Percentiles rank a stretch among this genome's conserved stretches.
phyloP scores from a whole-genome alignment of 30 jellyfish, hydroid and myxozoan genomes.

The Morbakka virulenta region DNA sequence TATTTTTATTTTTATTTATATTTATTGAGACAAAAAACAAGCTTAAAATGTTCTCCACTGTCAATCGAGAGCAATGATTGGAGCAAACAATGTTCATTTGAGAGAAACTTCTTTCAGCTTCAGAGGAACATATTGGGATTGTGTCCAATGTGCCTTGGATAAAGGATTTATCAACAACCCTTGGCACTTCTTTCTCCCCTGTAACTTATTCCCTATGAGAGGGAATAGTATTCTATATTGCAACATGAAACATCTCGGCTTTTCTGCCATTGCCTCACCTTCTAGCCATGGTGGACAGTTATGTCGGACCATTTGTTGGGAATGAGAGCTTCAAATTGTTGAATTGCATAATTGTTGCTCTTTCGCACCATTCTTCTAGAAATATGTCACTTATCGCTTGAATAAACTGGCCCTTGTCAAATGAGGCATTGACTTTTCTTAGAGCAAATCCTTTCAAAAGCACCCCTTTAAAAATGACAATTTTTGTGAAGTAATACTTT shows the following conservation, averaged over 20 bases:
- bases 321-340: not conserved
- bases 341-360: not conserved
- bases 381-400: constrained; percentile 4
- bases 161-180: not conserved
- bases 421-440: not conserved
- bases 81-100: constrained; percentile 6
- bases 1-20: no score
- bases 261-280: not conserved
- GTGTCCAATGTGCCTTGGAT: not conserved
- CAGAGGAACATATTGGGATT: not conserved
- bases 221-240: not conserved
- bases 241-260: not conserved
- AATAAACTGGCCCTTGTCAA: constrained; percentile 12
- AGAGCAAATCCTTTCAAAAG: not conserved
- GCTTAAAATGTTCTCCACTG: not conserved
- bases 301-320: not conserved
- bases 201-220: not conserved
- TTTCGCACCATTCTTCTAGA: not conserved
- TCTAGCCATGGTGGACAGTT: constrained; percentile 12
- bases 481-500: not conserved
- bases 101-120: constrained; percentile 21
- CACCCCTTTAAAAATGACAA: constrained; percentile 9
- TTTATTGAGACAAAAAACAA: constrained; percentile 4
- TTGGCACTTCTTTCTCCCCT: not conserved
- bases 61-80: not conserved